Base-by-base conservation (phyloP, 2,888 invertebrate genomes). In the Netelia virgata region DNA sequence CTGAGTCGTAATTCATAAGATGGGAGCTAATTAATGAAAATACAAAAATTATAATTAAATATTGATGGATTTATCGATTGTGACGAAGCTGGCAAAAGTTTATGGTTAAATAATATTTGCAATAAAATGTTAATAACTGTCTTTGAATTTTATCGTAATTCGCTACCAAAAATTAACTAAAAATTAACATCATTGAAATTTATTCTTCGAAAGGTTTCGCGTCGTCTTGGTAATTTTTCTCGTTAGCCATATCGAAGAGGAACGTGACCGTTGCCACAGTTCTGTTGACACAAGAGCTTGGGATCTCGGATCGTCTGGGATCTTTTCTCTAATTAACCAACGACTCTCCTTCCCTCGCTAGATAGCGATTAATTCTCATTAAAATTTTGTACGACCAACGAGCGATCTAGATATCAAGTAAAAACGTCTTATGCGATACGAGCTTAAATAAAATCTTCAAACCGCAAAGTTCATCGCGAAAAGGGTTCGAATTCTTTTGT, bases 301-400 rank as follows among this genome's bases (percentile, higher is more conserved):
- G 66, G 28, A 18, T 28, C 70, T 20, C 61, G 28, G 43, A 64
- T 20, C 63, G 55, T 47, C 57, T 55, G 16, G 18, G 64, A 79
- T 47, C 16, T 64, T 79, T 47, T 18, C 23, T 57, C 53, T 55
- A 72, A 79, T 72, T 66, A 79, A 64, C 74, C 72, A 63, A 70
- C 50, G 28, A 55, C 64, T 55, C 57, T 1, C 2, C 18, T 57
- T 55, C 57, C 64, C 47, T 28, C 6, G 64, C 28, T 57, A 28
- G 6, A 41, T 8, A 36, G 55, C 72, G 11, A 79, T 79, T 72
- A 79, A 79, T 72, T 64, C 57, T 72, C 79, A 79, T 79, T 63
- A 64, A 43, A 72, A 72, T 72, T 53, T 23, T 66, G 64, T 14
- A 41, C 64, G n/a, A 36, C 20, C 11, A 47, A 69, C 28, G 28